A percentile compares a stretch with the other conserved stretches of the same genome.
These are phyloP conservation scores for Elephas maximus DNA, from an alignment of 2,113 vertebrate species.

Conservation along the genomic window DNA sequence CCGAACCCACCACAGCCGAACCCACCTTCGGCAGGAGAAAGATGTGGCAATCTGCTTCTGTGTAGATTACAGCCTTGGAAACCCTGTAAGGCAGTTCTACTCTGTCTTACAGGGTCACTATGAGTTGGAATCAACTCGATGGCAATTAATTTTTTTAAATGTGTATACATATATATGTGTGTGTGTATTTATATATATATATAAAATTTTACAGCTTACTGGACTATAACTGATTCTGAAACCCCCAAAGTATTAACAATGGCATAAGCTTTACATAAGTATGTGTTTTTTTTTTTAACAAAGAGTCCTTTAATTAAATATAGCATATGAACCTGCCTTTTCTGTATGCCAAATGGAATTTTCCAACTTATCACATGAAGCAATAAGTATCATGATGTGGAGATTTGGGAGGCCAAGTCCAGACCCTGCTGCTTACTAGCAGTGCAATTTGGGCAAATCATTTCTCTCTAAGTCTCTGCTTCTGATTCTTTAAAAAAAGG, in stretches of 20 bases:
- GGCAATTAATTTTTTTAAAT: no score
- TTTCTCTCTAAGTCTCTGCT: neutral
- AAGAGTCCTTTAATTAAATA: neutral
- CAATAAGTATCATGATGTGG: neutral
- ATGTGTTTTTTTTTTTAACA: neutral
- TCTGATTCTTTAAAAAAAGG: neutral
- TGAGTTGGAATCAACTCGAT: no score
- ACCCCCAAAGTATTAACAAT: neutral
- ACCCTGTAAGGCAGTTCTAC: no score
- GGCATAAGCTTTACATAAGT: neutral
- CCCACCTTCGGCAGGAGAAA: no score
- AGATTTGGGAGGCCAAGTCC: neutral
- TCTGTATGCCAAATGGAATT: neutral
- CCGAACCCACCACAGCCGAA: no score
- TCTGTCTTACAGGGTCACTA: no score
- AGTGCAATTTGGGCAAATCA: neutral
- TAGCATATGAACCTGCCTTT: neutral
- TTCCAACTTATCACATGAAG: neutral
- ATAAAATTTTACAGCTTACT: constrained; percentile 1
- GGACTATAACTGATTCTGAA: neutral
- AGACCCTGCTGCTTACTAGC: neutral
- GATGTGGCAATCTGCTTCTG: no score
- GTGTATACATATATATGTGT: no score
- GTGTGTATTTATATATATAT: neutral
- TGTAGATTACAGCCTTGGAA: no score